Evolutionary conservation across 2,113 vertebrate species (phyloP).

Genomic region (Zosterops hypoxanthus): DNA sequence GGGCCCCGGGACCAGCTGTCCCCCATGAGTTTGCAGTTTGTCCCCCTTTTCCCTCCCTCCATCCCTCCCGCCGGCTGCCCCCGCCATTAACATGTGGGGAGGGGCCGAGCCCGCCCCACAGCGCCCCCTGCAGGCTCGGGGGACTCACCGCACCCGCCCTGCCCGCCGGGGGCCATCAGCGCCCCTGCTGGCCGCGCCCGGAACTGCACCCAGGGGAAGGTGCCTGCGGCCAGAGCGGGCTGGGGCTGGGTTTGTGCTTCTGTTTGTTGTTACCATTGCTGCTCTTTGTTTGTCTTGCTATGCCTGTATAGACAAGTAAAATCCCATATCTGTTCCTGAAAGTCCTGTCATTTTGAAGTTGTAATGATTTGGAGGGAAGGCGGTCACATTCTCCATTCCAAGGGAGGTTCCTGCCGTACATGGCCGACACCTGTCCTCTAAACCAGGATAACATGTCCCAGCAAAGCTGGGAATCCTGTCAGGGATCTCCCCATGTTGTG

Average conservation of each 20-base stretch:
- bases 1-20: fast-evolving
- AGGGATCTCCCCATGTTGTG: fast-evolving
- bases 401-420: background rate
- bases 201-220: background rate
- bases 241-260: background rate
- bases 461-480: background rate
- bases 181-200: background rate
- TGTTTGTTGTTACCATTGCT: fast-evolving
- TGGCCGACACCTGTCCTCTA: background rate
- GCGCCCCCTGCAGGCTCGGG: background rate
- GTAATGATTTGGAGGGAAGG: background rate
- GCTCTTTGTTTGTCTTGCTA: background rate
- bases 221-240: background rate
- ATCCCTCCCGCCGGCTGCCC: background rate
- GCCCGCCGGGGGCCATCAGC: background rate
- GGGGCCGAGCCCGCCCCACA: background rate
- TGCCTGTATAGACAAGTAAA: too few relatives aligned
- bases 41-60: background rate
- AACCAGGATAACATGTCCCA: background rate
- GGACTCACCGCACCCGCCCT: background rate
- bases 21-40: too few relatives aligned
- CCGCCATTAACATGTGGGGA: background rate
- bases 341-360: fast-evolving
- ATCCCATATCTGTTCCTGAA: background rate
- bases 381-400: background rate